Evolutionary conservation across 2,888 invertebrate species (phyloP).

Genomic region (Acronicta aceris): DNA sequence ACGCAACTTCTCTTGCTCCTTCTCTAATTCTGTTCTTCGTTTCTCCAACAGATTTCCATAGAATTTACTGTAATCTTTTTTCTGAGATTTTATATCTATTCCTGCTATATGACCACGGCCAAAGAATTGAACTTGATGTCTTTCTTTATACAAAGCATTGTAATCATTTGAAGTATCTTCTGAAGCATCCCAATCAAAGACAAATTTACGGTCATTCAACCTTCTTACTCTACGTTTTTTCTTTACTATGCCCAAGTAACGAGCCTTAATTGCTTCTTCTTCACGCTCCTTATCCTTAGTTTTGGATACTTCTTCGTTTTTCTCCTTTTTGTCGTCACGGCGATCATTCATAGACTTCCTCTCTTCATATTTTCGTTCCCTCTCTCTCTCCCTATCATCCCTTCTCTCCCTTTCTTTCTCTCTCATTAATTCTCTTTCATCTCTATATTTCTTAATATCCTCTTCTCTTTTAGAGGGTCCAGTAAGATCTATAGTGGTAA

Average conservation of each 20-base stretch:
- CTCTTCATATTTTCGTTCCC: conserved; percentile 86
- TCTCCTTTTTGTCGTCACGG: conserved; percentile 81
- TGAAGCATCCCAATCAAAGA: conserved; percentile 99
- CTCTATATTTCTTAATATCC: conserved; percentile 74
- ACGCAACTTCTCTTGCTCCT: conserved; percentile 98
- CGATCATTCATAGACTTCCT: conserved; percentile 86
- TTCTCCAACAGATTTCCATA: conserved; percentile 98
- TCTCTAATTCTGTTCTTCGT: conserved; percentile 98
- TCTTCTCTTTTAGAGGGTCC: conserved; percentile 87
- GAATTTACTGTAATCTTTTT: conserved; percentile 98
- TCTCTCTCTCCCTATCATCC: conserved; percentile 89
- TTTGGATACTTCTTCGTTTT: conserved; percentile 87
- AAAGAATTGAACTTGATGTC: conserved; percentile 99
- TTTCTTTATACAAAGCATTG: conserved; percentile 98
- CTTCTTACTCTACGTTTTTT: conserved; percentile 97
- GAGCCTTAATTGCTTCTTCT: conserved; percentile 97
- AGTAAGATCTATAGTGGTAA: conserved; percentile 83
- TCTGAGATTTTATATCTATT: conserved; percentile 98
- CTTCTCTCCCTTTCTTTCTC: conserved; percentile 87
- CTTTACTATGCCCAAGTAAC: conserved; percentile 97
- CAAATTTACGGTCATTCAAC: conserved; percentile 99
- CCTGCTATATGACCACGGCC: conserved; percentile 99
- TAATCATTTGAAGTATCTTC: conserved; percentile 99
- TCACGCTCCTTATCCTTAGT: conserved; percentile 97
- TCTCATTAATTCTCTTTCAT: conserved; percentile 69